phyloP scores from a whole-genome alignment of 2,113 vertebrate species.

The Anoura caudifer region DNA sequence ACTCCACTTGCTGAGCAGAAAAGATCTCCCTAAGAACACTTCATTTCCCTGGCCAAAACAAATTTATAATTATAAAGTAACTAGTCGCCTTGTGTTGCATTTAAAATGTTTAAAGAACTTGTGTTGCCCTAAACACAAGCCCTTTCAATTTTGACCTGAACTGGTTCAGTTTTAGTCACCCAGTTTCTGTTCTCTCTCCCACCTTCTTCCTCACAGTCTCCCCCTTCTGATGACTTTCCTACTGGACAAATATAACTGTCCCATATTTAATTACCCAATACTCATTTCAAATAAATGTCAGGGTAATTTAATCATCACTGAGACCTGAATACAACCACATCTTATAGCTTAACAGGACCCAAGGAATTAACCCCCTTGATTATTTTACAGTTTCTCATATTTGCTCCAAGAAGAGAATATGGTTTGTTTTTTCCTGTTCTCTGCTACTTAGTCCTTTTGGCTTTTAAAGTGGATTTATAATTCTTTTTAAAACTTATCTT shows the following conservation, averaged over 20 bases:
- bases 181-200: constrained; percentile 16
- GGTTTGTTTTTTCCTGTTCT: background rate
- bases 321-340: background rate
- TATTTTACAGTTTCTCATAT: constrained; percentile 34
- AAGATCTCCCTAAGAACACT: constrained; percentile 69
- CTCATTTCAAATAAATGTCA: constrained; percentile 23
- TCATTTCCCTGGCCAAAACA: constrained; percentile 71
- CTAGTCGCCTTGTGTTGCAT: constrained; percentile 49
- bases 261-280: constrained; percentile 21
- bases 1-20: constrained; percentile 70
- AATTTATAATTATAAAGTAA: constrained; percentile 75
- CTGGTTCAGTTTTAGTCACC: constrained; percentile 31
- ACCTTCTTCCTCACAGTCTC: background rate
- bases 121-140: constrained; percentile 49
- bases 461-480: background rate
- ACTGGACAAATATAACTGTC: background rate
- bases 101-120: constrained; percentile 56
- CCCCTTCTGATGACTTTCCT: constrained; percentile 16
- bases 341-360: background rate
- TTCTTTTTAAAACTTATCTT: background rate
- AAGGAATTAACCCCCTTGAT: constrained; percentile 6
- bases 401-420: background rate
- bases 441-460: background rate
- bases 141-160: constrained; percentile 59
- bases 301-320: constrained; percentile 34